Evolutionary conservation across 2,113 vertebrate genomes (phyloP), one percentile per base, ranked within the genome.

Genomic region (Zapus hudsonius): DNA sequence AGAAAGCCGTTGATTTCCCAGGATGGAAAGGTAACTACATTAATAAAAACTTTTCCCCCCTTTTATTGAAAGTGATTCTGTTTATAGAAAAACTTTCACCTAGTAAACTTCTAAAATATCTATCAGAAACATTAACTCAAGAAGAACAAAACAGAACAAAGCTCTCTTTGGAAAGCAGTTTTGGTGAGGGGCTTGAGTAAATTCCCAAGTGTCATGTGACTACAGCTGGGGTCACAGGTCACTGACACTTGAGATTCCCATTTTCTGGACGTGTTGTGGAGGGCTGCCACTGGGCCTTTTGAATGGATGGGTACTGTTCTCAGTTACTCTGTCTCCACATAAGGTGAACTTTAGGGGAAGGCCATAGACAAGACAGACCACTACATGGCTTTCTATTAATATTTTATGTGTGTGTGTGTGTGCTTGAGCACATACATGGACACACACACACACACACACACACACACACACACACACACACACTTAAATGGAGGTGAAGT

Each of bases 221-320:
- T 2, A 1, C 19, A 31, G 25, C 27, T 79, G 6, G 29, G 33
- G 31, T 79, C 3, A 8, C 2, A 8, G 67, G 11, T 44, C 55
- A 36, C 36, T 1, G 3, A 29, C 38, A 13, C 10, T 0, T 16
- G 31, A 47, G 31, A 0, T 11, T 84, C 22, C 55, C 5, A 3
- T 3, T 66, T 7, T 79, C 29, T 40, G 13, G 5, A 1, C 20
- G 10, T 40, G 25, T 81, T 57, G 0, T 27, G 1, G 25, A 61
- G 7, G 75, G 3, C 4, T 44, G 22, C 4, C 0, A n/a, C 6
- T 42, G n/a, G 33, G 1, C 27, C 31, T 52, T 1, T 5, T 7
- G 2, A 3, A 31, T 11, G 23, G 40, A 33, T 73, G 19, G 7
- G 44, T 31, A 25, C 27, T 44, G 8, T 15, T 83, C 20, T 17